Evolutionary conservation across 30 jellyfish, hydroid and myxozoan species (phyloP), one percentile per base, ranked within the genome.

Genomic region (Cassiopea xamachana): DNA sequence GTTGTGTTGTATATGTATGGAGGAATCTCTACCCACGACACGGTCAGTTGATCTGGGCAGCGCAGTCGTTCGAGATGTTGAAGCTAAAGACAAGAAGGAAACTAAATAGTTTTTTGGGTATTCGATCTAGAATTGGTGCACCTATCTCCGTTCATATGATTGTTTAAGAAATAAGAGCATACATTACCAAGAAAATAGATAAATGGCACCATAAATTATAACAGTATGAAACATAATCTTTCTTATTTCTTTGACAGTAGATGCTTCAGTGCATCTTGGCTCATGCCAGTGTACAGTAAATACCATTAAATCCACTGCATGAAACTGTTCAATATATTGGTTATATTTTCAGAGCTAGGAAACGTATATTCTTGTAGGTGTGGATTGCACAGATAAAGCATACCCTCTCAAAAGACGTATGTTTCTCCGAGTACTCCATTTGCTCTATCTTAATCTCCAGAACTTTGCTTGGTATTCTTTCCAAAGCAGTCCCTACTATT

Each of bases 1-100:
- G 62, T 81, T 10, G 88, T 60, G 79, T 77, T 81, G 89, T 89
- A 89, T 1, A 89, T 89, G 80, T 89, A 89, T 0, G 97, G 97
- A 12, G 97, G 97, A 39, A 81, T 75, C 46, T 82, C 85, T 16
- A 73, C 87, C 97, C 97, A 89, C 14, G 91, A 73, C 17, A 88
- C 86, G 17, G 84, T 62, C 58, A 88, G 90, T 8, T 47, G 27
- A 17, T 68, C 81, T 16, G 94, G 94, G 50, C 94, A 87, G 9
- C 94, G 94, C 76, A 64, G 76, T 1, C 89, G 58, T 73, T 82
- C 19, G 75, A 84, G 49, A 46, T 84, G 70, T 1, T 48, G 77
- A 39, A 84, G 44, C 85, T 84, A 75, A 2, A 75, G 17, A 48
- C 17, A 68, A 45, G 51, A 47, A 55, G 15, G 39, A 60, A 19